A percentile compares a stretch with the other conserved stretches of the same genome.
These are phyloP conservation scores for Agelas oroides DNA, from an alignment of 37 sponge, comb jelly and placozoan species.

Conservation along the genomic window DNA sequence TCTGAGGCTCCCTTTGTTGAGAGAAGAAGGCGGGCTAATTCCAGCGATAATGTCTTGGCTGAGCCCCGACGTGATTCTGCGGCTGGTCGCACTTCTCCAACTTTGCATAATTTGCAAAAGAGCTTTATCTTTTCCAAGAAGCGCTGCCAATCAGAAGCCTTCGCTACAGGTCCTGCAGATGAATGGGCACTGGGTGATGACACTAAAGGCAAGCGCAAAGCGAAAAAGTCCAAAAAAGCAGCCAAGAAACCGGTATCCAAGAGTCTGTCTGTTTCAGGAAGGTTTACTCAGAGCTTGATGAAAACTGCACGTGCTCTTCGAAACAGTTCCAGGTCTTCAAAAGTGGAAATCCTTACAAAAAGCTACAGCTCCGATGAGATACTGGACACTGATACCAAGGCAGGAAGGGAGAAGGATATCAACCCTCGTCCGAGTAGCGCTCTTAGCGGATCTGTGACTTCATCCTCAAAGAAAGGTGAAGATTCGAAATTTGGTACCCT, in stretches of 20 bases:
- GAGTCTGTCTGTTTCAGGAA: constrained; percentile 11
- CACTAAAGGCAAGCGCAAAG: neutral
- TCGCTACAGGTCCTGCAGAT: too few species aligned
- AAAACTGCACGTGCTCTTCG: constrained; percentile 36
- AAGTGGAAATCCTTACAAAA: neutral
- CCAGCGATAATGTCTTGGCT: too few species aligned
- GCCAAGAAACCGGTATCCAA: neutral
- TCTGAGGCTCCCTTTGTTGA: too few species aligned
- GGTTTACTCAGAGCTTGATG: constrained; percentile 7
- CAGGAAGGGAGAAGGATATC: neutral
- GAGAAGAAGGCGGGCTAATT: too few species aligned
- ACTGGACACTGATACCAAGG: neutral
- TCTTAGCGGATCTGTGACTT: neutral
- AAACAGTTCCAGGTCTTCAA: neutral
- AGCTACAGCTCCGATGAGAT: neutral
- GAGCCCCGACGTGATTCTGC: too few species aligned
- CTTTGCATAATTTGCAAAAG: too few species aligned
- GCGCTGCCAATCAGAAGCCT: too few species aligned
- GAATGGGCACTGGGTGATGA: too few species aligned
- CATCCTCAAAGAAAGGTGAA: neutral
- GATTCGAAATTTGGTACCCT: too few species aligned
- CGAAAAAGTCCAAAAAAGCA: too few species aligned
- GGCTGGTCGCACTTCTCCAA: too few species aligned
- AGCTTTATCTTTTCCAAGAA: too few species aligned
- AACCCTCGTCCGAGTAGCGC: neutral